Evolutionary conservation across 2,888 invertebrate genomes (phyloP).

Genomic region (Sussaba pulchella): DNA sequence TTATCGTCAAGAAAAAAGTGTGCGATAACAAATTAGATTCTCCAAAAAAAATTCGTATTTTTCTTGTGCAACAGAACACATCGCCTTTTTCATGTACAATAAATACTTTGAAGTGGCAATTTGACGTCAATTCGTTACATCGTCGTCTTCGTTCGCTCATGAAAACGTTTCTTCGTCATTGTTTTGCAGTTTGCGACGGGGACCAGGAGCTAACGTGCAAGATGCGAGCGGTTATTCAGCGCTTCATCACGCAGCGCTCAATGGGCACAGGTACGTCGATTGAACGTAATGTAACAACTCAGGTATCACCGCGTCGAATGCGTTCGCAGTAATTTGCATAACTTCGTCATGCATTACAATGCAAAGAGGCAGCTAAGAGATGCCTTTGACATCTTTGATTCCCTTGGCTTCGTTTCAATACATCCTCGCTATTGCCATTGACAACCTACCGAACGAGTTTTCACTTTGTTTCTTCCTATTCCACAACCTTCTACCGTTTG

Average conservation of each 20-base stretch:
- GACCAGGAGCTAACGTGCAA: conserved; percentile 96
- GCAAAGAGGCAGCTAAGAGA: conserved; percentile 22
- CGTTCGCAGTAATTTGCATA: neutral
- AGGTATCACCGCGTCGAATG: neutral
- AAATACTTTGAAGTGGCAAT: neutral
- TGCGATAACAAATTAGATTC: no score
- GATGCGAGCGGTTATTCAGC: conserved; percentile 97
- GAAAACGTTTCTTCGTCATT: conserved; percentile 29
- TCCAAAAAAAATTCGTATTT: no score
- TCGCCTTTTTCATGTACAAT: neutral
- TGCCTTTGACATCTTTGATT: conserved; percentile 4
- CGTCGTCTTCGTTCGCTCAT: conserved; percentile 10
- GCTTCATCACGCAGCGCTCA: conserved; percentile 96
- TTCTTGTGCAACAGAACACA: no score
- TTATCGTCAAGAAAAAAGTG: no score
- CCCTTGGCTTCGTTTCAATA: neutral
- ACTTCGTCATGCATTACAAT: conserved; percentile 18
- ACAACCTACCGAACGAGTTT: neutral
- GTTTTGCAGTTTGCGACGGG: conserved; percentile 91
- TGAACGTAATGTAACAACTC: neutral
- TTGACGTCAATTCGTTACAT: neutral
- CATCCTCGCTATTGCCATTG: neutral
- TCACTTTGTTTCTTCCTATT: neutral
- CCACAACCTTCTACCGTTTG: neutral
- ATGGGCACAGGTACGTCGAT: conserved; percentile 93